Percentiles rank a stretch among this genome's conserved stretches.
phyloP scores from a whole-genome alignment of 2,113 vertebrate species.

The Onychorhynchus coronatus region DNA sequence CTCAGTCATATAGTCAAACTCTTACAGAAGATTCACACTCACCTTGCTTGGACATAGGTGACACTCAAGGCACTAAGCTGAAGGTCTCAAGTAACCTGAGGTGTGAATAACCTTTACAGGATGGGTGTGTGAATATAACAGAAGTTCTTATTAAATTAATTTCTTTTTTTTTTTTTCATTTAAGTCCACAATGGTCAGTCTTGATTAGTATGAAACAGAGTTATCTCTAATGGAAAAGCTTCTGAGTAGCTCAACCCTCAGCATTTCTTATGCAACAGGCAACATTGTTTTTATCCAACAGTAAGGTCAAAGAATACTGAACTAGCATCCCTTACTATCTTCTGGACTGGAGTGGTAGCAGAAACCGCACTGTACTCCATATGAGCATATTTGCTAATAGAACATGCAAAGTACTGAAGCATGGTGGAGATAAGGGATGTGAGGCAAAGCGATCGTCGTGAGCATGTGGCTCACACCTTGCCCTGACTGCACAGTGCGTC shows the following conservation, averaged over 20 bases:
- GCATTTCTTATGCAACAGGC: background rate
- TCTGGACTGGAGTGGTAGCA: background rate
- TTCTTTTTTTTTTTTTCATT: background rate
- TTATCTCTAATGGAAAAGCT: background rate
- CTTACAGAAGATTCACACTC: background rate
- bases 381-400: background rate
- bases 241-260: background rate
- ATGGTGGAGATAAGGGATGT: rapidly evolving
- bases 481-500: rapidly evolving
- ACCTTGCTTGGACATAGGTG: rapidly evolving
- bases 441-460: rapidly evolving
- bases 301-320: background rate
- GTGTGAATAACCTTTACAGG: background rate
- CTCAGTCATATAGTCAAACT: background rate
- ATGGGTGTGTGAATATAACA: background rate
- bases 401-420: background rate
- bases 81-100: background rate
- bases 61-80: background rate
- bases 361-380: background rate
- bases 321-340: background rate
- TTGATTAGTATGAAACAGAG: background rate
- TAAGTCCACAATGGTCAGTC: background rate
- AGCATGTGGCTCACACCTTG: background rate
- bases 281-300: background rate
- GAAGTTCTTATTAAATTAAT: background rate